These are phyloP conservation scores for Equus quagga DNA, from an alignment of 2,113 vertebrate genomes.

Conservation along the genomic window DNA sequence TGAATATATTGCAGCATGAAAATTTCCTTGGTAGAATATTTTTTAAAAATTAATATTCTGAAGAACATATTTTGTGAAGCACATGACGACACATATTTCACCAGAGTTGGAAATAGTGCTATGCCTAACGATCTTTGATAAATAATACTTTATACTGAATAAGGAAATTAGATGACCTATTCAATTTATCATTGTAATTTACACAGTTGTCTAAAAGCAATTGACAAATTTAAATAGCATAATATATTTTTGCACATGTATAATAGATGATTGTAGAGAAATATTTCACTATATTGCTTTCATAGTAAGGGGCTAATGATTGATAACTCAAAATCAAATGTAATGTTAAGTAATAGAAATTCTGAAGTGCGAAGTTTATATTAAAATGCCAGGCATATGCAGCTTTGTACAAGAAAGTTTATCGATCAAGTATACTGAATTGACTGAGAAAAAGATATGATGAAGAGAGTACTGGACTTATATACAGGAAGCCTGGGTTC, in stretches of 20 bases:
- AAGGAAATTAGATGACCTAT: slow-evolving; percentile 3
- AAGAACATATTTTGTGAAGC: neutral
- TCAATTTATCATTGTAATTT: slow-evolving; percentile 22
- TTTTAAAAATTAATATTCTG: neutral
- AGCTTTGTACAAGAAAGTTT: neutral
- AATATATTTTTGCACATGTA: neutral
- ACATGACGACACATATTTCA: neutral
- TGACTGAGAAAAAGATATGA: neutral
- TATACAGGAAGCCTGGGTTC: neutral
- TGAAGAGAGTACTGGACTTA: neutral
- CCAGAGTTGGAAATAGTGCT: neutral
- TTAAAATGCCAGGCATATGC: neutral
- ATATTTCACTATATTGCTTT: slow-evolving; percentile 11
- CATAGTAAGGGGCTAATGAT: neutral
- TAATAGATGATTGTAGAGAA: neutral
- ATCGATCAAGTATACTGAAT: neutral
- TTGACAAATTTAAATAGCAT: neutral
- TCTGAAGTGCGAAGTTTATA: neutral
- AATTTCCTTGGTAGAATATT: neutral
- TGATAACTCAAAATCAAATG: slow-evolving; percentile 24
- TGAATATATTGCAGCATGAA: neutral
- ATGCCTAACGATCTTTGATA: neutral
- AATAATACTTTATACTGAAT: neutral
- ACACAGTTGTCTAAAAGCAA: neutral
- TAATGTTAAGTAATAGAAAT: slow-evolving; percentile 1